A percentile compares a stretch with the other conserved stretches of the same genome.
Evolutionary conservation across 2,113 vertebrate species (phyloP).

Genomic region (Phalacrocorax pelagicus): DNA sequence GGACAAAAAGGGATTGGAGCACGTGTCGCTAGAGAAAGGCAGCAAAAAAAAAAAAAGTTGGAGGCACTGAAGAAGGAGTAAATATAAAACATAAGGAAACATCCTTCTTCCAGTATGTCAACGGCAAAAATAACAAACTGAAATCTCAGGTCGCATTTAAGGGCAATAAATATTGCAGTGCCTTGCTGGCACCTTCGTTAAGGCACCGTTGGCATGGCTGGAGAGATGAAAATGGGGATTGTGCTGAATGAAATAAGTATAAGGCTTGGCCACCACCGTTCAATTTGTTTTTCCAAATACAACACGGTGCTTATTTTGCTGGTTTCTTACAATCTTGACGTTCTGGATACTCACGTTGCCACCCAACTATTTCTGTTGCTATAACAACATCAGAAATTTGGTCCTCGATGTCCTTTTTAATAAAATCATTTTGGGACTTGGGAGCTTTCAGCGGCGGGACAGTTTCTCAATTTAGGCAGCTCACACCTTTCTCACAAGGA

Average conservation of each 20-base stretch:
- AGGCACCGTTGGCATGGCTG: not conserved
- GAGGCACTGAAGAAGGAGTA: not conserved
- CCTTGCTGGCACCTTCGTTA: not conserved
- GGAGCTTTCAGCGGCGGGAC: slow-evolving; percentile 4
- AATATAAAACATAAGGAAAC: not conserved
- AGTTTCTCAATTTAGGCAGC: slow-evolving; percentile 45
- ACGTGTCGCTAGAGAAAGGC: not conserved
- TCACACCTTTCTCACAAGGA: slow-evolving; percentile 51
- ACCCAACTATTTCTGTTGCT: slow-evolving; percentile 76
- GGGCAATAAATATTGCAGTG: not conserved
- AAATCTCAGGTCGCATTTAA: not conserved
- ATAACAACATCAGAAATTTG: slow-evolving; percentile 79
- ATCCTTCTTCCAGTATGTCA: slow-evolving; percentile 1
- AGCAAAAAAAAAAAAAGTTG: not conserved
- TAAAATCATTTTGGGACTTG: slow-evolving; percentile 60
- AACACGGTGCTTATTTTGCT: slow-evolving; percentile 42
- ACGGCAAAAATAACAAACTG: not conserved
- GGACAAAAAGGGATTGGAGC: slow-evolving; percentile 32
- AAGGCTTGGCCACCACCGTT: slow-evolving; percentile 55
- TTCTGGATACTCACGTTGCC: slow-evolving; percentile 69
- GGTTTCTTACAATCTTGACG: slow-evolving; percentile 58
- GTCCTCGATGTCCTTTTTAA: slow-evolving; percentile 69
- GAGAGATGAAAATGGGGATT: slow-evolving; percentile 55
- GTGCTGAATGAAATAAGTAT: not conserved
- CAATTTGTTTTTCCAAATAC: slow-evolving; percentile 49